Evolutionary conservation across 2,888 invertebrate genomes (phyloP), one percentile per base, ranked within the genome.

Genomic region (Plutella xylostella): DNA sequence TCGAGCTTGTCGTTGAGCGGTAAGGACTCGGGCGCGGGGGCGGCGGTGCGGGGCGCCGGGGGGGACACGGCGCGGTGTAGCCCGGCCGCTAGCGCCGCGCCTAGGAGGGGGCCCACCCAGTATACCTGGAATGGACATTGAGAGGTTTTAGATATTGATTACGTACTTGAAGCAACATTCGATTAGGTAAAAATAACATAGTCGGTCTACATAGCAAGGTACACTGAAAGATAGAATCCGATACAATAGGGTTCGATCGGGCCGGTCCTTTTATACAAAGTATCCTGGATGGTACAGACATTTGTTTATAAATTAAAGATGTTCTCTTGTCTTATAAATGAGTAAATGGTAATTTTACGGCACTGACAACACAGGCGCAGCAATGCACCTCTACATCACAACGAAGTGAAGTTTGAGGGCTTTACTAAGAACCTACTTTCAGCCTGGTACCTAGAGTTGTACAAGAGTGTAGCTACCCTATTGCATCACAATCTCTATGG

Each of bases 21-120:
- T n/a, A n/a, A n/a, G n/a, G 3, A n/a, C 5, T 18, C 9, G 22
- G 22, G 42, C 21, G 35, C 18, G 40, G 20, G 25, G 4, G 15
- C 3, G 20, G 4, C 4, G 5, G 19, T 11, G 14, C 45, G 54
- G 21, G 43, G 14, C 21, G 22, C 19, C 3, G 14, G 3, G 17
- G 3, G 6, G 1, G 17, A 12, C n/a, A 46, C 54, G 19, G 43
- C 39, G 49, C 57, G 46, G 68, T 75, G 72, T 45, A 61, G 45
- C 47, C 59, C 51, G 39, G 71, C 52, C 46, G 54, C 52, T 46
- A 54, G 46, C 53, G 56, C 52, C 42, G 73, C 56, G 46, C 78
- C 78, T 47, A 55, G 17, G 54, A 72, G 64, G 17, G 90, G 90
- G 6, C 87, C 91, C 51, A 85, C 63, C 90, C 90, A 91, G 68